Conservation (phyloP, 2,888 invertebrate species). For the Tetragonisca angustula region DNA sequence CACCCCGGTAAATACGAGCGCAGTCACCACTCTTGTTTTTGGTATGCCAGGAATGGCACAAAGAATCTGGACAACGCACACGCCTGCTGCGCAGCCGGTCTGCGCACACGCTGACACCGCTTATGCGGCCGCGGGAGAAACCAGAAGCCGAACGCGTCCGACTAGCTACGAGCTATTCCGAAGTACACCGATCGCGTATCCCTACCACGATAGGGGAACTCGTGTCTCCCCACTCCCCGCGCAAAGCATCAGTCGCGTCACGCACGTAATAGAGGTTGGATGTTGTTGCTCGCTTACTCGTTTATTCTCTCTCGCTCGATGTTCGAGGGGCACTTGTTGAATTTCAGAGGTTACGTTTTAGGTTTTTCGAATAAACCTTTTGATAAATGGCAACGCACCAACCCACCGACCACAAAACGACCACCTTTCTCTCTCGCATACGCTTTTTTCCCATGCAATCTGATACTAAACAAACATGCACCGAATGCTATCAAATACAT, state of each 20-base stretch:
- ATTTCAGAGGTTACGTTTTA: slow-evolving; percentile 72
- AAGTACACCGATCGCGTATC: slow-evolving; percentile 35
- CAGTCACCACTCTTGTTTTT: slow-evolving; percentile 86
- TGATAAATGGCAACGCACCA: slow-evolving; percentile 44
- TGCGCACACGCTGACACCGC: slow-evolving; percentile 91
- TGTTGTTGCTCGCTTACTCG: slow-evolving; percentile 56
- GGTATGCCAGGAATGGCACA: slow-evolving; percentile 99
- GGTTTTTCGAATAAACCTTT: slow-evolving; percentile 56
- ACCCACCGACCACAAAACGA: slow-evolving; percentile 4
- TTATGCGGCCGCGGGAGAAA: slow-evolving; percentile 85
- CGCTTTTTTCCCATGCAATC: background rate
- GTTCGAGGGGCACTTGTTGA: slow-evolving; percentile 79
- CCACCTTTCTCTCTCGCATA: background rate
- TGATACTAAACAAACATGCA: background rate
- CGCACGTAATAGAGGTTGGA: slow-evolving; percentile 74
- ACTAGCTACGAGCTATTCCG: slow-evolving; percentile 65
- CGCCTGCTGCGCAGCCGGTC: slow-evolving; percentile 92
- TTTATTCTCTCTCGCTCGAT: slow-evolving; percentile 58
- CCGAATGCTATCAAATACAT: background rate
- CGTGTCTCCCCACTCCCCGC: slow-evolving; percentile 45
- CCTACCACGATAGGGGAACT: slow-evolving; percentile 15
- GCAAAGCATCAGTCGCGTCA: slow-evolving; percentile 73
- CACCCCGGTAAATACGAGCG: slow-evolving; percentile 84
- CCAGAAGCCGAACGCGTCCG: slow-evolving; percentile 81
- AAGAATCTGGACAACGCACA: slow-evolving; percentile 98